These are phyloP conservation scores for Drosophila erecta DNA, from an alignment of 1,140 invertebrate species.

Conservation along the genomic window DNA sequence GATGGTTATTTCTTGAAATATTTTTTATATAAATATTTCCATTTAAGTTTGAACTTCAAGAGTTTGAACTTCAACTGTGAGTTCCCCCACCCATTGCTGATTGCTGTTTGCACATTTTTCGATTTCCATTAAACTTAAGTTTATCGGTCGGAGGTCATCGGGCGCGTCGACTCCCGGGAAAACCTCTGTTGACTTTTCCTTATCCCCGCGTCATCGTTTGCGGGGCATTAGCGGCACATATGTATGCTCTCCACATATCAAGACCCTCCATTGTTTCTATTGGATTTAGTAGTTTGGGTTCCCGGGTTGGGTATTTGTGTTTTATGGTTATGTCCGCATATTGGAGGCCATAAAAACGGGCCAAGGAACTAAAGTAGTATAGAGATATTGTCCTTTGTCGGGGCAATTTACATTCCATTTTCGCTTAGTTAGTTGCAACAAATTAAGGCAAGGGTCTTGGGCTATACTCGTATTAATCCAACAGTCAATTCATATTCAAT, in stretches of 20 bases:
- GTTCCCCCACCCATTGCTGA: not conserved
- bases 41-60: not conserved
- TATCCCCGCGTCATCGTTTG: slow-evolving; percentile 10
- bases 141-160: slow-evolving; percentile 15
- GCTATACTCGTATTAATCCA: slow-evolving; percentile 47
- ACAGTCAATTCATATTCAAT: slow-evolving; percentile 73
- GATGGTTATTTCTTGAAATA: no score
- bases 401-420: slow-evolving; percentile 67
- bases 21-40: not conserved
- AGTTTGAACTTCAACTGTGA: no score
- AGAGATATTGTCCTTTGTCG: slow-evolving; percentile 16
- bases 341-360: slow-evolving; percentile 44
- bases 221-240: slow-evolving; percentile 39
- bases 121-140: slow-evolving; percentile 8
- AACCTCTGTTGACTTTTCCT: slow-evolving; percentile 13
- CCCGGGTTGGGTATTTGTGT: slow-evolving; percentile 38
- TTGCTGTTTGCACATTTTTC: not conserved
- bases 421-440: slow-evolving; percentile 46
- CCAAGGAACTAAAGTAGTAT: slow-evolving; percentile 13
- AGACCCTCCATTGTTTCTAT: slow-evolving; percentile 1
- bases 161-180: not conserved
- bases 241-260: slow-evolving; percentile 16
- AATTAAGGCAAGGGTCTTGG: slow-evolving; percentile 18
- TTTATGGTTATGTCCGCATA: slow-evolving; percentile 61
- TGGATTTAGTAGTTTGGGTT: not conserved